phyloP scores from a whole-genome alignment of 2,113 vertebrate species.

The Melanerpes formicivorus region DNA sequence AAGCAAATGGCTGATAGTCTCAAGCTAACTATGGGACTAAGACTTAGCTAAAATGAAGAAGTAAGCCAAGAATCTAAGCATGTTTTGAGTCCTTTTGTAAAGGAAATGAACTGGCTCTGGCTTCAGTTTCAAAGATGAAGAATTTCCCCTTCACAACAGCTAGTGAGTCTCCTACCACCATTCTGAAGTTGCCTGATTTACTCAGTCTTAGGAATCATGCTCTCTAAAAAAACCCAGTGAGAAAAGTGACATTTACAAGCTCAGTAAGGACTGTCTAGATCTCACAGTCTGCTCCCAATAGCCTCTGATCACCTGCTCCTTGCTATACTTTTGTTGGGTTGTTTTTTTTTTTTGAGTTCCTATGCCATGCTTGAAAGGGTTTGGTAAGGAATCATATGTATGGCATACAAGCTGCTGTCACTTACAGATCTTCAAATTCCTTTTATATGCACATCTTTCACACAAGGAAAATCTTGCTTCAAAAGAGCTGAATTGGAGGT shows the following conservation, averaged over 20 bases:
- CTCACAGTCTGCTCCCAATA: neutral
- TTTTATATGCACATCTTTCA: neutral
- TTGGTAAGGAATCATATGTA: neutral
- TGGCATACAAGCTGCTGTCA: neutral
- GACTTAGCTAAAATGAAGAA: too few relatives aligned
- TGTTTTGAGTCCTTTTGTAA: neutral
- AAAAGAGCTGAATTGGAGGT: neutral
- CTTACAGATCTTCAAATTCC: neutral
- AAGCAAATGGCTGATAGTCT: constrained; percentile 15
- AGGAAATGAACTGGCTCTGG: neutral
- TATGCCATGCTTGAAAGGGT: neutral
- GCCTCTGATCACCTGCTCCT: neutral
- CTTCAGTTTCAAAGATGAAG: neutral
- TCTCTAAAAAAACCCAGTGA: neutral
- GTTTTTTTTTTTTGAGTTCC: neutral
- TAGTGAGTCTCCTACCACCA: neutral
- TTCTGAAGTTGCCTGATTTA: neutral
- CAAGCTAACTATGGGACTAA: neutral
- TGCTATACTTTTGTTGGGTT: neutral
- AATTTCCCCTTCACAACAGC: neutral
- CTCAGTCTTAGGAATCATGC: neutral
- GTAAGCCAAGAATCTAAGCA: neutral
- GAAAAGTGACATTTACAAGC: neutral
- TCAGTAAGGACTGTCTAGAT: neutral
- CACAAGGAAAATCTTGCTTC: neutral